Percentiles rank a stretch among this genome's conserved stretches.
Conservation (phyloP, 2,888 invertebrate species). For the Smittia sp. region DNA sequence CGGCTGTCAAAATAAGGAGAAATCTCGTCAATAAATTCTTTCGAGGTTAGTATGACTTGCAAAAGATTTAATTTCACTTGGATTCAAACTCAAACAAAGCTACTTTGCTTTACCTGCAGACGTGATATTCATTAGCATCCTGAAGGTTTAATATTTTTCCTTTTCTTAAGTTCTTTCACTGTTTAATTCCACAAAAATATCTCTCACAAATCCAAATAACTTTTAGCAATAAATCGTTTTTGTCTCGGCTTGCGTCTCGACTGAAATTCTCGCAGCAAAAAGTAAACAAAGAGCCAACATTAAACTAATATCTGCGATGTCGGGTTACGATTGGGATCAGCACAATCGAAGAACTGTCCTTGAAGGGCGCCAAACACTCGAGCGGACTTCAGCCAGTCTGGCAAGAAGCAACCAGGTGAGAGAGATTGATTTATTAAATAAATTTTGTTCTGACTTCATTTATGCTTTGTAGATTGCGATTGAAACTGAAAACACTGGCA, state of each 20-base stretch:
- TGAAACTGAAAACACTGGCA: conserved; percentile 77
- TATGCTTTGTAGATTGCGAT: conserved; percentile 57
- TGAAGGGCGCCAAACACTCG: conserved; percentile 58
- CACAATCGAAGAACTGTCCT: conserved; percentile 59
- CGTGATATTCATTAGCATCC: conserved; percentile 57
- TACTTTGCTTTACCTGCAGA: conserved; percentile 53
- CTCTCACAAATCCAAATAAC: not conserved
- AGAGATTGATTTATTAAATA: not conserved
- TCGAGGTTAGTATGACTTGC: conserved; percentile 32
- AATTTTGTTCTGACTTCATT: not conserved
- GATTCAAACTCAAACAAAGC: conserved; percentile 43
- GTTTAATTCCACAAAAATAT: not conserved
- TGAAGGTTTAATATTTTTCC: not conserved
- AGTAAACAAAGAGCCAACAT: too few species aligned
- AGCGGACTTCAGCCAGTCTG: conserved; percentile 63
- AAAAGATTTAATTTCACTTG: conserved; percentile 27
- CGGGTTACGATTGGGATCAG: conserved; percentile 53
- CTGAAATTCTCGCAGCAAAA: too few species aligned
- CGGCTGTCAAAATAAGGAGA: conserved; percentile 59
- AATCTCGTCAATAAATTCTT: conserved; percentile 18
- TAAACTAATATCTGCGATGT: not conserved
- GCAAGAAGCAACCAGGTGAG: conserved; percentile 62
- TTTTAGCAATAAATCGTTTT: too few species aligned
- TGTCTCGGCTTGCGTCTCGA: not conserved
- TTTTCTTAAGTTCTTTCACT: not conserved